Conservation (phyloP, 2,113 vertebrate genomes). For the Stigmatopora argus region DNA sequence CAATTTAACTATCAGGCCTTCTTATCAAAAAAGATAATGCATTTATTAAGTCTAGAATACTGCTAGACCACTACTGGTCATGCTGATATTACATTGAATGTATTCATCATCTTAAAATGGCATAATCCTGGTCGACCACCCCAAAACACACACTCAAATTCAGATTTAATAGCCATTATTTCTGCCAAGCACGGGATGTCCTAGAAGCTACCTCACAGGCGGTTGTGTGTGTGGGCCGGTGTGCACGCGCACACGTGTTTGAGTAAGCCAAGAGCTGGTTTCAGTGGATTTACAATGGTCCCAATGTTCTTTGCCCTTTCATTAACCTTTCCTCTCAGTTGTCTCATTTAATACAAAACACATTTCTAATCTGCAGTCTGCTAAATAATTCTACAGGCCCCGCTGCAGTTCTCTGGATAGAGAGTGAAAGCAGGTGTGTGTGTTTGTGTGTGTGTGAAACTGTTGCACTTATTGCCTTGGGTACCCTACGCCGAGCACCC, state of each 20-base stretch:
- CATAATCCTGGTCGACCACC: slow-evolving; percentile 37
- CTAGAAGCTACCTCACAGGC: slow-evolving; percentile 43
- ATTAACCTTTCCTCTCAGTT: slow-evolving; percentile 72
- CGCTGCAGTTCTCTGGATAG: slow-evolving; percentile 11
- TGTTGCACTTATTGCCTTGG: slow-evolving; percentile 62
- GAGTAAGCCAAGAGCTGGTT: slow-evolving; percentile 53
- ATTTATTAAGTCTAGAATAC: not conserved
- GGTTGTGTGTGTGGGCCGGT: slow-evolving; percentile 32
- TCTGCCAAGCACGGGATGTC: slow-evolving; percentile 56
- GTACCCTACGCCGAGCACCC: slow-evolving; percentile 57
- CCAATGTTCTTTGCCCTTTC: slow-evolving; percentile 71
- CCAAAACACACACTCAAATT: slow-evolving; percentile 32
- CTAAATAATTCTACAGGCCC: slow-evolving; percentile 49
- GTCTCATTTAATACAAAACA: slow-evolving; percentile 72
- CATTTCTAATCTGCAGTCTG: slow-evolving; percentile 68
- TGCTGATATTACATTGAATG: slow-evolving; percentile 22
- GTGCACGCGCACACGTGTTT: slow-evolving; percentile 28
- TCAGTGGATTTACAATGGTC: slow-evolving; percentile 64
- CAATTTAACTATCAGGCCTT: not conserved
- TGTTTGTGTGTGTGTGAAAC: slow-evolving; percentile 11
- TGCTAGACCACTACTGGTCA: not conserved
- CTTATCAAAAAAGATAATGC: not conserved
- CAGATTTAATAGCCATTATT: slow-evolving; percentile 60
- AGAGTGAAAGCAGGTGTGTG: slow-evolving; percentile 1
- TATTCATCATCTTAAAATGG: slow-evolving; percentile 59